A percentile compares a stretch with the other conserved stretches of the same genome.
These are phyloP conservation scores for Mantis religiosa DNA, from an alignment of 2,888 invertebrate species.

Conservation along the genomic window DNA sequence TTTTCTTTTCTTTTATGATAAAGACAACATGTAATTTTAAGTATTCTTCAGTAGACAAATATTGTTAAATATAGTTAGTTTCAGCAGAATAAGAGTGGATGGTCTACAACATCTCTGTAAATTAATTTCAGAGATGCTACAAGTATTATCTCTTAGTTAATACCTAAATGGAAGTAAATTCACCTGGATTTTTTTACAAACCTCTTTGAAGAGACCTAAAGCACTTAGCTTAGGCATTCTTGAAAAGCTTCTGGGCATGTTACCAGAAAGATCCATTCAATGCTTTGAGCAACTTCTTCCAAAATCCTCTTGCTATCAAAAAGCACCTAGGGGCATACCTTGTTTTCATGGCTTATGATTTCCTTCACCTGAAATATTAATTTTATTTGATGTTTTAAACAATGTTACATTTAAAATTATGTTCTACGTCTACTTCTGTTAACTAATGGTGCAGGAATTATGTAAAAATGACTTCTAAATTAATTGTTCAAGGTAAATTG, in stretches of 20 bases:
- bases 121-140: neutral
- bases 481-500: no score
- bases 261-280: neutral
- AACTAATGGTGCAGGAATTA: no score
- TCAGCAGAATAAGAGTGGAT: neutral
- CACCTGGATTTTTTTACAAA: neutral
- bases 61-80: neutral
- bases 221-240: neutral
- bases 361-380: conserved; percentile 1
- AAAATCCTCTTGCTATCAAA: neutral
- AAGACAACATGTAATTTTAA: neutral
- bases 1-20: neutral
- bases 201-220: no score
- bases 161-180: neutral
- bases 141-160: neutral
- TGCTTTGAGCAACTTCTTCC: conserved; percentile 6
- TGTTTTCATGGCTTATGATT: neutral
- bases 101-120: neutral
- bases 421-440: no score
- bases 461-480: no score
- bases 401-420: neutral
- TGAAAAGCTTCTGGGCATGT: neutral
- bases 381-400: neutral
- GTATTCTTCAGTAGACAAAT: neutral
- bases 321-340: neutral